phyloP scores from a whole-genome alignment of 2,113 vertebrate species.

The Dipodomys stephensi region DNA sequence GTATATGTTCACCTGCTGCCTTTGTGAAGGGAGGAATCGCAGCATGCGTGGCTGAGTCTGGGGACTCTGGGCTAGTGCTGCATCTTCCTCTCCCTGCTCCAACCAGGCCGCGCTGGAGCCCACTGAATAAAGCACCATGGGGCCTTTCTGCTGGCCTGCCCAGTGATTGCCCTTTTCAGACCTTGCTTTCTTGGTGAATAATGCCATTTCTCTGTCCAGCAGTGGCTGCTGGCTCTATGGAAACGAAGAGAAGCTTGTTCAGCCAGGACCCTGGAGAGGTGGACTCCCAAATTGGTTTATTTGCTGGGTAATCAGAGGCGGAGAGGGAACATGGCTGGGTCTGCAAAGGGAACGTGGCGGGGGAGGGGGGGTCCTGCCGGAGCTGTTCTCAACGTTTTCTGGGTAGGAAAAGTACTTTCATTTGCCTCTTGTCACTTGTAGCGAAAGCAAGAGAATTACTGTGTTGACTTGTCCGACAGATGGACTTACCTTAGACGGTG shows the following conservation, averaged over 20 bases:
- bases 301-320: constrained; percentile 41
- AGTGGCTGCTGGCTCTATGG: not conserved
- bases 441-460: not conserved
- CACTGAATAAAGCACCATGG: rapidly evolving
- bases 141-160: not conserved
- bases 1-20: rapidly evolving
- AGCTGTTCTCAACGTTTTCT: rapidly evolving
- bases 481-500: rapidly evolving
- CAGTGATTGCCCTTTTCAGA: not conserved
- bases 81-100: rapidly evolving
- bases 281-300: constrained; percentile 52
- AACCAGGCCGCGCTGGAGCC: rapidly evolving
- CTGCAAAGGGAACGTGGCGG: rapidly evolving
- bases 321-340: rapidly evolving
- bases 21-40: too few relatives aligned
- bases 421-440: constrained; percentile 29
- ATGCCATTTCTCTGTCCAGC: not conserved
- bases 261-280: constrained; percentile 28
- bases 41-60: rapidly evolving
- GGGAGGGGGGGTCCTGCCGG: rapidly evolving
- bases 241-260: not conserved
- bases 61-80: rapidly evolving
- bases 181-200: not conserved
- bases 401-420: not conserved
- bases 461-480: not conserved